Base-by-base conservation (phyloP, 2,113 vertebrate genomes). In the Marmota flaviventris region DNA sequence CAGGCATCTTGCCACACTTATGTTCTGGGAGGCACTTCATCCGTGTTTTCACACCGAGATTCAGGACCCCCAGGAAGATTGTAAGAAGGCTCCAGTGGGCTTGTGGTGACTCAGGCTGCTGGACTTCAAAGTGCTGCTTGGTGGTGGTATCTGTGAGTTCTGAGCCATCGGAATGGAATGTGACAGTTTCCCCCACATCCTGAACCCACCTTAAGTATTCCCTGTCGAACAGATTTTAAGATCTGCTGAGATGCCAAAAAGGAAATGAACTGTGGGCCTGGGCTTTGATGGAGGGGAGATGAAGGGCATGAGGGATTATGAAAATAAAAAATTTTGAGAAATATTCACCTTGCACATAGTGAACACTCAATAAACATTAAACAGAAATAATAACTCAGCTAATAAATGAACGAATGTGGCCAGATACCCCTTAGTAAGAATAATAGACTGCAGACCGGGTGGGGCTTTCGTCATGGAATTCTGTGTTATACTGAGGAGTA, bases 331-430 rank as follows among this genome's bases (percentile, higher is more conserved):
- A 84, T 84, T 93, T 45, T 4, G 92, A 97, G 94, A 98, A 97
- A 96, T 96, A 97, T 53, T 97, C 97, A 97, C 96, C 95, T 98
- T 97, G 95, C 97, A 97, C 93, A 85, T 95, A 96, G 78, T 96
- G 96, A 97, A 97, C 97, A 97, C 92, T 97, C 95, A 94, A 95
- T 98, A 98, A 98, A 97, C 95, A 93, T 97, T 97, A 96, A 97
- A 97, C 76, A 58, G 97, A 89, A 95, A 97, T 93, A 95, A 96
- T 95, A 94, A 86, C 78, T 37, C 79, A 83, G 92, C 86, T 77
- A 95, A 51, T 95, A 94, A 94, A 95, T 77, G 93, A 95, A 90
- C 92, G 90, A 82, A 94, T 70, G 91, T 85, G 94, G 93, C 76
- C 95, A 63, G 84, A 90, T 85, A 81, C n/a, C 45, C n/a, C 89